Percentiles rank a stretch among this genome's conserved stretches.
Evolutionary conservation across 2,888 invertebrate genomes (phyloP).

Genomic region (Himalopsyche tibetana): DNA sequence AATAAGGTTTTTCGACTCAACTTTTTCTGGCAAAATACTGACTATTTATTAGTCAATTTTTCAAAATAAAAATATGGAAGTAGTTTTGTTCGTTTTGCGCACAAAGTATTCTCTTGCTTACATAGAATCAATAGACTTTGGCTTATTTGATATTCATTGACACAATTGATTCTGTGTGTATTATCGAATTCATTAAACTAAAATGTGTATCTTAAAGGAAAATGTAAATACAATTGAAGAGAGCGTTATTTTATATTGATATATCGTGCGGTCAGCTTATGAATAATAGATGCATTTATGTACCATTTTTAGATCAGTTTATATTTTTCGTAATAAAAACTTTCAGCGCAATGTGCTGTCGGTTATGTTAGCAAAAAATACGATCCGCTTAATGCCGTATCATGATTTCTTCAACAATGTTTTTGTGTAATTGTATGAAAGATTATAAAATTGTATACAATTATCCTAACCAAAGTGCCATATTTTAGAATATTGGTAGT

Average conservation of each 20-base stretch:
- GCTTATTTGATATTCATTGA: no score
- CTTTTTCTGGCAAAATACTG: no score
- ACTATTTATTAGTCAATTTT: no score
- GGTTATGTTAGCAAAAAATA: neutral
- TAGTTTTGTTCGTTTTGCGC: no score
- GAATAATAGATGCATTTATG: constrained; percentile 3
- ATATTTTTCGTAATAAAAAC: neutral
- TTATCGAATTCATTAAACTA: no score
- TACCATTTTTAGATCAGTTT: neutral
- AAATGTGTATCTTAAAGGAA: no score
- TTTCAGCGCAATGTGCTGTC: neutral
- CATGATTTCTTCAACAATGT: constrained; percentile 16
- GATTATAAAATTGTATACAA: neutral
- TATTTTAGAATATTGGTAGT: neutral
- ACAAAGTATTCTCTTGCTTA: no score
- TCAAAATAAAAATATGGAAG: no score
- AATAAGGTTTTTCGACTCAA: no score
- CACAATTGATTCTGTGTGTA: no score
- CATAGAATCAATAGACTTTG: no score
- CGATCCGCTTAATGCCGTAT: neutral
- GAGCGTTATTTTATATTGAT: neutral
- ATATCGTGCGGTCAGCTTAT: neutral
- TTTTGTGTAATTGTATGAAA: neutral
- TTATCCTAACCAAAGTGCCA: constrained; percentile 12
- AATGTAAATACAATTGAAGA: neutral